Percentiles rank a stretch among this genome's conserved stretches.
Conservation (phyloP, 2,797 vertebrate species). For the Anniella stebbinsi region DNA sequence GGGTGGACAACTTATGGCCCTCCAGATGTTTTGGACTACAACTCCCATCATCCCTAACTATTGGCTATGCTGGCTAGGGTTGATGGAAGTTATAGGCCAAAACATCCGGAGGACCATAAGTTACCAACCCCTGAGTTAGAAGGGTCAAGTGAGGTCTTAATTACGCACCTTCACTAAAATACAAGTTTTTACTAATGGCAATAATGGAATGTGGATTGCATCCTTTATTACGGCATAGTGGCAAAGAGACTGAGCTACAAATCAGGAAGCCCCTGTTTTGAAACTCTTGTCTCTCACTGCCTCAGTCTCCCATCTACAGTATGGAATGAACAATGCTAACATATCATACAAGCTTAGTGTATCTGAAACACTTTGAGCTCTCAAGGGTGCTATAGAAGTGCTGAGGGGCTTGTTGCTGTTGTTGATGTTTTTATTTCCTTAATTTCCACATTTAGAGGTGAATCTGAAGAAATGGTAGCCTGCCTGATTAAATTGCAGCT, state of each 20-base stretch:
- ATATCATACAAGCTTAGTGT: neutral
- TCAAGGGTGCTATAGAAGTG: neutral
- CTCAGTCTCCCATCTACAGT: neutral
- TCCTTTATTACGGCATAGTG: neutral
- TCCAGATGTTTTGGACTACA: too few species aligned
- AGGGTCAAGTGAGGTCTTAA: neutral
- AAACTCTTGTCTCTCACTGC: neutral
- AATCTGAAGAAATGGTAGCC: neutral
- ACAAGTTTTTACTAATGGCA: neutral
- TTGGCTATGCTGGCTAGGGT: neutral
- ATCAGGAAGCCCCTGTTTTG: too few species aligned
- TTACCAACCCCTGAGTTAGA: neutral
- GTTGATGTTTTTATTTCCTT: neutral
- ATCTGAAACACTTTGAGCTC: neutral
- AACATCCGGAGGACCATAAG: neutral
- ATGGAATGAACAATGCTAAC: neutral
- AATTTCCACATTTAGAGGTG: neutral
- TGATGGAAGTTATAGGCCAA: neutral
- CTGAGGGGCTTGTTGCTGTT: too few species aligned
- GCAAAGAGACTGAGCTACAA: neutral
- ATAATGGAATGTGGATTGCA: neutral
- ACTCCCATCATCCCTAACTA: neutral
- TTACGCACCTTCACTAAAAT: neutral
- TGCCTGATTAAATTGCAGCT: neutral
- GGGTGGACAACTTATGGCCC: too few species aligned